Base-by-base conservation (phyloP, 1,140 invertebrate species). In the Drosophila burlai region DNA sequence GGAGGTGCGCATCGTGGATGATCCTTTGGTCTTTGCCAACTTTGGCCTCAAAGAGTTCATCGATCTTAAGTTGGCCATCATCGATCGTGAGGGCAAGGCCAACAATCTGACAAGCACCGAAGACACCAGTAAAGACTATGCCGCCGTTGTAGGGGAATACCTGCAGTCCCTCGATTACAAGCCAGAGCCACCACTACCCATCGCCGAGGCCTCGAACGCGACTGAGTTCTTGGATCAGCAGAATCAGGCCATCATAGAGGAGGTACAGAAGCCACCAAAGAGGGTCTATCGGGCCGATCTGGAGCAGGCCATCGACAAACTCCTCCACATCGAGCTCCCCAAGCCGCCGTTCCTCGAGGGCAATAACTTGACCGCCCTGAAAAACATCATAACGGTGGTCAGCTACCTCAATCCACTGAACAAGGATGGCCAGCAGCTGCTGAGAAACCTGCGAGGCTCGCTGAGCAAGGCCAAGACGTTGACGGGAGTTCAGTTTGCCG, bases 311-410 rank as follows among this genome's bases (percentile, higher is more conserved):
- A 81, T 87, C 9, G 72, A 89, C 24, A 81, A 84, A 13, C 54
- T 87, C 1, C n/a, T 87, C 2, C 84, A 89, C 16, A 68, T 89
- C 3, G 84, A 87, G 29, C 21, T 87, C 3, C 84, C 77, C n/a
- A 89, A 89, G 45, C 62, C 45, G 34, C 16, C 45, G 0, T 0
- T 49, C 2, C 57, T 84, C 5, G 21, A 58, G n/a, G 73, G 58
- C 2, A 62, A 58, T 2, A 78, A 50, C 18, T 24, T 83, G 54
- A 21, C 57, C 10, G 73, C 77, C 4, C 2, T 87, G 43, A 66
- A 34, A 1, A 57, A 57, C 3, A 52, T 87, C 24, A 60, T 87
- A 6, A 36, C 55, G 8, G 55, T 78, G 2, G 4, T 87, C 29
- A 64, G 31, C 1, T 31, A 54, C 0, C 43, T 59, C 0, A 89